These are phyloP conservation scores for Sturnus vulgaris DNA, from an alignment of 2,113 vertebrate genomes.

Conservation along the genomic window DNA sequence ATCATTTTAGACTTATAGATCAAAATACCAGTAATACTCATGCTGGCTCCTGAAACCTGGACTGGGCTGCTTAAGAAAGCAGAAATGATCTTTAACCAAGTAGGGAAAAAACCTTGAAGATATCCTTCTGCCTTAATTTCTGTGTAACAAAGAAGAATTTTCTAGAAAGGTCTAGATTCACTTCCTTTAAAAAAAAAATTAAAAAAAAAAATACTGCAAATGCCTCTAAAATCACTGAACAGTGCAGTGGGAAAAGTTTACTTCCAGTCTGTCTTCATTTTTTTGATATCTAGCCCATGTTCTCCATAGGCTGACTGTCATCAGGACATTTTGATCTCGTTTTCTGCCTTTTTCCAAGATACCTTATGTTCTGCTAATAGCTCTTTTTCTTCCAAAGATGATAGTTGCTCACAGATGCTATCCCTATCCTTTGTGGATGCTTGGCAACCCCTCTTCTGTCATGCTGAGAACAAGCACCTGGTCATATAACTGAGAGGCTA, in stretches of 20 bases:
- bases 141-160: background rate
- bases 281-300: background rate
- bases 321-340: background rate
- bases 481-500: background rate
- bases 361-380: background rate
- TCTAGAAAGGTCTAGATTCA: background rate
- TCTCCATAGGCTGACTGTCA: background rate
- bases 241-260: background rate
- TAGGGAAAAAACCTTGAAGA: background rate
- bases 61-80: background rate
- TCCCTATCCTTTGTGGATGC: background rate
- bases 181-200: background rate
- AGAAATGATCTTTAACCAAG: background rate
- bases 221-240: background rate
- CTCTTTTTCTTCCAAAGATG: background rate
- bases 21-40: background rate
- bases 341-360: background rate
- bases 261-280: background rate
- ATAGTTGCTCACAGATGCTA: background rate
- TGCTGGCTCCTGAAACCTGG: background rate
- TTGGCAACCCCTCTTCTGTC: background rate
- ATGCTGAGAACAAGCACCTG: constrained; percentile 9
- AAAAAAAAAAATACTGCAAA: background rate
- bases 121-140: background rate
- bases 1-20: background rate